Conservation (phyloP, 2,888 invertebrate genomes). For the Macroteleia sp. region DNA sequence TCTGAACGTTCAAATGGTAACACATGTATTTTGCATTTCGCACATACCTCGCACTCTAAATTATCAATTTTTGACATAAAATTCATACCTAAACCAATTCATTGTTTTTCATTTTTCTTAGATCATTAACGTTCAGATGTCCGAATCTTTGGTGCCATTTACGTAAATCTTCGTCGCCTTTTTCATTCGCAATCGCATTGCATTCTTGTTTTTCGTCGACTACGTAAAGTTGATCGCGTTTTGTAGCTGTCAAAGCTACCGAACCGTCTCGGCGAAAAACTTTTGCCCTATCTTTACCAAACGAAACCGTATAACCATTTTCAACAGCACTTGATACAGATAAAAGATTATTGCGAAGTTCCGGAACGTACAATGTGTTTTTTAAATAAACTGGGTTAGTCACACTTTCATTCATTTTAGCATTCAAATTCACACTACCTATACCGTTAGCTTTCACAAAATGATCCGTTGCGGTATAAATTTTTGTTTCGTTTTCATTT, state of each 20-base stretch:
- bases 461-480: conserved; percentile 47
- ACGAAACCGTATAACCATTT: conserved; percentile 65
- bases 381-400: conserved; percentile 48
- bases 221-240: background rate
- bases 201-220: background rate
- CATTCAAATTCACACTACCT: conserved; percentile 19
- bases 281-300: conserved; percentile 58
- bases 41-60: conserved; percentile 47
- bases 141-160: conserved; percentile 37
- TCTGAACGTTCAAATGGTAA: conserved; percentile 50
- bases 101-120: conserved; percentile 15
- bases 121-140: conserved; percentile 27
- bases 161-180: background rate
- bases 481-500: conserved; percentile 6
- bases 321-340: conserved; percentile 60
- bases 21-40: conserved; percentile 59
- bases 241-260: conserved; percentile 16
- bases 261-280: conserved; percentile 50
- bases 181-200: background rate
- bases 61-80: conserved; percentile 4
- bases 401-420: background rate
- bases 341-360: conserved; percentile 4
- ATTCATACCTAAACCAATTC: conserved; percentile 28
- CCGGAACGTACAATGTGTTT: conserved; percentile 47
- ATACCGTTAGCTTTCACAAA: conserved; percentile 29